Evolutionary conservation across 2,888 invertebrate genomes (phyloP), one percentile per base, ranked within the genome.

Genomic region (Boloria selene): DNA sequence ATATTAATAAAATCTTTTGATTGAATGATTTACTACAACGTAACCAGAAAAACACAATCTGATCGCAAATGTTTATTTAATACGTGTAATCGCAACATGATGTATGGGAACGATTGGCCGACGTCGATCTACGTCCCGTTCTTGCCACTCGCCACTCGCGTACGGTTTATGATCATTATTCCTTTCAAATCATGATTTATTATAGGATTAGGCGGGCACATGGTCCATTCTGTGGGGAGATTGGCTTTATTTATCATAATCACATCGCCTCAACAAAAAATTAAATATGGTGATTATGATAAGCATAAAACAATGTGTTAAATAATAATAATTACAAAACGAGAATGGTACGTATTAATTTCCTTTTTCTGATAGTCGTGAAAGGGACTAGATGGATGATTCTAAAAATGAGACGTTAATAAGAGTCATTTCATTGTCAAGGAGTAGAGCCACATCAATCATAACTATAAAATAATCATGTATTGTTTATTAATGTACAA

Each of bases 111-210:
- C 79, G 77, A 80, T 79, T 72, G 75, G 72, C 69, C 72, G 79
- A 75, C 78, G 65, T 70, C 69, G 67, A 56, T 62, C 71, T 72
- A 71, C 47, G 58, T 68, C 69, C 64, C 67, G 62, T 61, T 69
- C 74, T 73, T 75, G 73, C 77, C 78, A 74, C 75, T 79, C 80
- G 76, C 76, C 77, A 76, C 75, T 77, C 77, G 71, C 74, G 66
- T 60, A 74, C 73, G 88, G 84, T 87, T 87, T 90, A 90, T 87
- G 86, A 87, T 90, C 88, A 92, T 90, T 88, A 90, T 88, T 87
- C 85, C 80, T 84, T 86, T 85, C 84, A 88, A 91, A 90, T 87
- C 85, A 89, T 91, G 91, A 92, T 91, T 90, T 91, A 91, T 91
- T 87, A 84, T 80, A 66, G 88, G 90, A 89, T 92, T 88, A 89